Base-by-base conservation (phyloP, 2,888 invertebrate genomes). In the Chrysodeixis includens region DNA sequence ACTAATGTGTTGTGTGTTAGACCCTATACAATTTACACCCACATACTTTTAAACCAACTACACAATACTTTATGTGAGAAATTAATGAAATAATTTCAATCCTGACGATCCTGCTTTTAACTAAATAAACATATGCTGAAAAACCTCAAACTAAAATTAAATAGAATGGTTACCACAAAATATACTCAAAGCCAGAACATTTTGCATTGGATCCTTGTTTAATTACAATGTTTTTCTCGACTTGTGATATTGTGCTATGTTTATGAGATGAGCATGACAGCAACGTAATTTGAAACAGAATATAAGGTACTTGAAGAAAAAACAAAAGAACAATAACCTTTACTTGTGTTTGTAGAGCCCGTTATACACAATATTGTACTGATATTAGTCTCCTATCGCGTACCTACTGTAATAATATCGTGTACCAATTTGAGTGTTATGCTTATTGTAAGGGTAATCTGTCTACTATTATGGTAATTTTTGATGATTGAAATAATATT, bases 251-350 rank as follows among this genome's bases (percentile, higher is more conserved):
- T 40, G n/a, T 40, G n/a, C n/a, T 40, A 40, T n/a, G 40, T n/a
- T 40, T n/a, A 40, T 6, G 40, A 35, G 35, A 40, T 40, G n/a
- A 4, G 6, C 40, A n/a, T 40, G 40, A 40, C 40, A 40, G 40
- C 40, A 40, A 40, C 40, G 40, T 40, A 40, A 40, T 40, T 40
- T n/a, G n/a, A n/a, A 40, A 40, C 40, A 40, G 12, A n/a, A 35
- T n/a, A 40, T n/a, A n/a, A 40, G 40, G 40, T 40, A n/a, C 40
- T 40, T 40, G 40, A n/a, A 40, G 35, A 35, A 12, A n/a, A 40
- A 40, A 40, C 40, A 40, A 40, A 40, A 40, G 40, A 40, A 40
- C n/a, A 40, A 40, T 40, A 40, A 40, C 40, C 40, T 40, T 40
- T n/a, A n/a, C n/a, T 40, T n/a, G 14, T 40, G 40, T 40, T 35